Evolutionary conservation across 2,888 invertebrate genomes (phyloP).

Genomic region (Macaria liturata): DNA sequence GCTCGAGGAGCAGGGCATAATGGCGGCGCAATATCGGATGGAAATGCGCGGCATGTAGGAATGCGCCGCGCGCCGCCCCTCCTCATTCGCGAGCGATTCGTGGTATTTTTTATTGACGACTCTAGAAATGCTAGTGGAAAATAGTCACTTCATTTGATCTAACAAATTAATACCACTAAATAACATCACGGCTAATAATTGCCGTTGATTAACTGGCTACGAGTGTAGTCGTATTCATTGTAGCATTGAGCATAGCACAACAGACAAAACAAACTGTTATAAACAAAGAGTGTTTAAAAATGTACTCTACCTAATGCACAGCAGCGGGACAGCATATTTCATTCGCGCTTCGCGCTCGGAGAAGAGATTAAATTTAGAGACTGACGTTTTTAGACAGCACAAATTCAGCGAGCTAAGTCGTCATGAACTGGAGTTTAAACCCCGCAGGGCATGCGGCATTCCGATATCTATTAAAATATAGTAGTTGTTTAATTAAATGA

Average conservation of each 20-base stretch:
- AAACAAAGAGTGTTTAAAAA: conserved; percentile 48
- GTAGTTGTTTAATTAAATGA: conserved; percentile 9
- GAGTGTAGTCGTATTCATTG: conserved; percentile 24
- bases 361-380: conserved; percentile 72
- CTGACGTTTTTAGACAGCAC: conserved; percentile 66
- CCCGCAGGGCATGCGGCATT: conserved; percentile 1
- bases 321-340: conserved; percentile 67
- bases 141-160: conserved; percentile 52
- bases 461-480: background rate
- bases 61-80: conserved; percentile 79
- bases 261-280: conserved; percentile 38
- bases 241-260: background rate
- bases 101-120: conserved; percentile 83
- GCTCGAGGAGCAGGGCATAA: conserved; percentile 74
- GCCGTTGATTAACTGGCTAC: conserved; percentile 16
- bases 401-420: conserved; percentile 44
- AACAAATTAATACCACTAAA: conserved; percentile 39
- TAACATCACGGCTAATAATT: conserved; percentile 31
- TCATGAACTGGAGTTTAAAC: conserved; percentile 23
- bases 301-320: conserved; percentile 73
- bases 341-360: conserved; percentile 56
- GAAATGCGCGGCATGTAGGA: conserved; percentile 84
- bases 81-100: conserved; percentile 78
- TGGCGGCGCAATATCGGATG: conserved; percentile 83
- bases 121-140: conserved; percentile 69